Evolutionary conservation across 2,888 invertebrate genomes (phyloP).

Genomic region (Julus scandinavius): DNA sequence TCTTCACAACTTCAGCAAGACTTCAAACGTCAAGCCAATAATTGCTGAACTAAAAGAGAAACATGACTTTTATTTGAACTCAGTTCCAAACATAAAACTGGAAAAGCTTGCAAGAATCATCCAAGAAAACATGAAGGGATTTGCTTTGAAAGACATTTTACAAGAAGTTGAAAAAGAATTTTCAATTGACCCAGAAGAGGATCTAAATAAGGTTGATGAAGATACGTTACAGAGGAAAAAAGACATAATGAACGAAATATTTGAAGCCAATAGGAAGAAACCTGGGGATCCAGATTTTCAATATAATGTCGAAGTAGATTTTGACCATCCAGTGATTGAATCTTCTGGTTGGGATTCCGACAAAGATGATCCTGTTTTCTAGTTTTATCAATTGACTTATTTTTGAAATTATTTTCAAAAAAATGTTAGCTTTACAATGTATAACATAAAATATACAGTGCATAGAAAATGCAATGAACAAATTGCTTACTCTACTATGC

Average conservation of each 20-base stretch:
- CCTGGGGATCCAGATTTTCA: constrained; percentile 67
- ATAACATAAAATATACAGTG: no score
- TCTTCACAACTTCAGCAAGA: constrained; percentile 66
- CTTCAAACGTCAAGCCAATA: constrained; percentile 63
- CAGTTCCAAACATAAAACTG: constrained; percentile 65
- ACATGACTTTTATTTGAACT: constrained; percentile 65
- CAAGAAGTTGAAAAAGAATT: constrained; percentile 63
- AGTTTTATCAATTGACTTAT: not conserved
- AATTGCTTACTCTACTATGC: no score
- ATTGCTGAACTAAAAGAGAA: constrained; percentile 65
- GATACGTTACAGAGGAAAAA: constrained; percentile 67
- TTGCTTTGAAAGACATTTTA: constrained; percentile 65
- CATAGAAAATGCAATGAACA: no score
- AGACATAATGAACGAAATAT: constrained; percentile 68
- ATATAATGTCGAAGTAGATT: constrained; percentile 68
- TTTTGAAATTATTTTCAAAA: not conserved
- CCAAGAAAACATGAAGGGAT: constrained; percentile 67
- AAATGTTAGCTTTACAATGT: no score
- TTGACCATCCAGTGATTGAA: constrained; percentile 50
- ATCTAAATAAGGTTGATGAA: constrained; percentile 67
- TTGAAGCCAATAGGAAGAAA: constrained; percentile 66
- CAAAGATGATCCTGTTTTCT: constrained; percentile 51
- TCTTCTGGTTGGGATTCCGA: constrained; percentile 57
- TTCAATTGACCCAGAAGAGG: constrained; percentile 67
- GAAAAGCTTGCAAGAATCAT: constrained; percentile 67